Conservation (phyloP, 1,140 invertebrate genomes). For the Drosophila seguyi region DNA sequence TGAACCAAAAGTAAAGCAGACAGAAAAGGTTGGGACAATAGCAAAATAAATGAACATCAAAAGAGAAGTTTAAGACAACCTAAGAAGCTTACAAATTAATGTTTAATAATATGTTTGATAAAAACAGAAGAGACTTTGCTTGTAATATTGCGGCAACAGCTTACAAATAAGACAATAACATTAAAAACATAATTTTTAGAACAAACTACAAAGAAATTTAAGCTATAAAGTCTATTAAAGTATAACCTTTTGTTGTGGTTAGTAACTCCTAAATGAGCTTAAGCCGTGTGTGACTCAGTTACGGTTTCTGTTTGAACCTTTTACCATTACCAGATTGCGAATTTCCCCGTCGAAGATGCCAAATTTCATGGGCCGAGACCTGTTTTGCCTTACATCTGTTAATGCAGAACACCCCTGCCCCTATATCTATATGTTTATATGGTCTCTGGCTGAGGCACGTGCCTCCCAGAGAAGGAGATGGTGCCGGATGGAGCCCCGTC, state of each 20-base stretch:
- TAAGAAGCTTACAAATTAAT: slow-evolving; percentile 9
- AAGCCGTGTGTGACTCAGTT: neutral
- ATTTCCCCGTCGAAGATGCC: neutral
- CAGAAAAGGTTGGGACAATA: neutral
- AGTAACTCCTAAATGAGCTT: slow-evolving; percentile 5
- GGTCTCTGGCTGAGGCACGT: slow-evolving; percentile 44
- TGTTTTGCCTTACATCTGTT: slow-evolving; percentile 23
- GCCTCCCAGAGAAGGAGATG: slow-evolving; percentile 7
- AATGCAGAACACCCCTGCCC: slow-evolving; percentile 21
- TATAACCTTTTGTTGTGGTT: neutral
- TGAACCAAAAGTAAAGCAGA: neutral
- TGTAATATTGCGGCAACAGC: neutral
- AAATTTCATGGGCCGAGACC: slow-evolving; percentile 38
- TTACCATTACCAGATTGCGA: slow-evolving; percentile 31
- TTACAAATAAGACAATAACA: slow-evolving; percentile 1
- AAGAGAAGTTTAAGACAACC: neutral
- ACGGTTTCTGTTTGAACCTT: slow-evolving; percentile 36
- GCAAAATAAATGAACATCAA: slow-evolving; percentile 2
- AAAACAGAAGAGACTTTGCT: neutral
- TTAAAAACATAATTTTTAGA: neutral
- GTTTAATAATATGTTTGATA: neutral
- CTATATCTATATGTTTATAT: slow-evolving; percentile 42
- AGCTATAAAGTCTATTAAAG: slow-evolving; percentile 1
- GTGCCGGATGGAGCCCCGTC: slow-evolving; percentile 18
- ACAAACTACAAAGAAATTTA: neutral